phyloP scores from a whole-genome alignment of 1,140 invertebrate species.

The Bursaphelenchus mucronatus region DNA sequence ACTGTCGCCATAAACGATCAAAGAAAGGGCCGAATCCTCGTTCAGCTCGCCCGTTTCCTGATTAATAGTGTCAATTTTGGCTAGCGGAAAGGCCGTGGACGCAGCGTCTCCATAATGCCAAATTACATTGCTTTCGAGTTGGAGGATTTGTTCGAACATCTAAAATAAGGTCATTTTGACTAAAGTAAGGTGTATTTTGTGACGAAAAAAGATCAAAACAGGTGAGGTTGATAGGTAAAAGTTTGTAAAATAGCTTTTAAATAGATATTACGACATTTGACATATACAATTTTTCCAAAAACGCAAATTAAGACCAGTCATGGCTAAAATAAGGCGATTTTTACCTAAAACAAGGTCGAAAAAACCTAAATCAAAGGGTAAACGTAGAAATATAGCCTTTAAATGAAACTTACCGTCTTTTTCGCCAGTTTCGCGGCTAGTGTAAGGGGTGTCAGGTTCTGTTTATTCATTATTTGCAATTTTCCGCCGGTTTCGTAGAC shows the following conservation, averaged over 20 bases:
- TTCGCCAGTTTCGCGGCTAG: slow-evolving; percentile 83
- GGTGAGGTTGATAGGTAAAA: too few relatives aligned
- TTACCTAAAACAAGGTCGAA: too few relatives aligned
- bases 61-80: slow-evolving; percentile 91
- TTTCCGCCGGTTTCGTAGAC: slow-evolving; percentile 83
- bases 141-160: slow-evolving; percentile 72
- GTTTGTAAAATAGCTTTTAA: too few relatives aligned
- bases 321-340: too few relatives aligned
- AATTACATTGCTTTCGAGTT: slow-evolving; percentile 62
- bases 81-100: slow-evolving; percentile 91
- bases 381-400: background rate
- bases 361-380: too few relatives aligned
- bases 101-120: slow-evolving; percentile 75
- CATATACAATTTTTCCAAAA: too few relatives aligned
- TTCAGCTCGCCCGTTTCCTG: slow-evolving; percentile 82
- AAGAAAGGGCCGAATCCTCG: slow-evolving; percentile 84
- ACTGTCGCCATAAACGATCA: slow-evolving; percentile 94
- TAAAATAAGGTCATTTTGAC: slow-evolving; percentile 69
- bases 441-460: slow-evolving; percentile 83
- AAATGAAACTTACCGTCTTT: slow-evolving; percentile 67
- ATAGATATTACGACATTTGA: too few relatives aligned
- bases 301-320: too few relatives aligned
- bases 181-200: too few relatives aligned
- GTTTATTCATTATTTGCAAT: slow-evolving; percentile 76
- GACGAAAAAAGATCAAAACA: too few relatives aligned